Conservation (phyloP, 2,888 invertebrate species). For the Dynastes hyllus region DNA sequence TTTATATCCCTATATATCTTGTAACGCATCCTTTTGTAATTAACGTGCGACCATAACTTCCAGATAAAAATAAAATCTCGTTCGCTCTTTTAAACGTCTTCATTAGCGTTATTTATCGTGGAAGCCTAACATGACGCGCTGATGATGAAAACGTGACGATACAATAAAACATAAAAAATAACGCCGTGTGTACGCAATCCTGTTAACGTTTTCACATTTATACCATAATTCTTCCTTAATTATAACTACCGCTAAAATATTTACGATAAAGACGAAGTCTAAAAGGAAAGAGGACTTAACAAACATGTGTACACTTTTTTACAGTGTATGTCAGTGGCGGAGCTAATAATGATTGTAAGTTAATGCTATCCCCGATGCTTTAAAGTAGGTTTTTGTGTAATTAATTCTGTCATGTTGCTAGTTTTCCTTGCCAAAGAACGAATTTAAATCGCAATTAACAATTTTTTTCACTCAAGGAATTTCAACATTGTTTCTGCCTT, state of each 20-base stretch:
- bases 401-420: no score
- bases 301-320: not conserved
- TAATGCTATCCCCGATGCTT: no score
- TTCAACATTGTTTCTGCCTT: no score
- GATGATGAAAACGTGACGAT: conserved; percentile 25
- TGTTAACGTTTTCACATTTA: conserved; percentile 5
- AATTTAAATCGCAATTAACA: no score
- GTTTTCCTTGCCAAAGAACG: no score
- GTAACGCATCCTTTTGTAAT: conserved; percentile 20
- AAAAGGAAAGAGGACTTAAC: not conserved
- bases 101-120: conserved; percentile 33
- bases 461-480: no score
- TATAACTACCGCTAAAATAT: conserved; percentile 23
- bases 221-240: conserved; percentile 4
- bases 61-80: conserved; percentile 13
- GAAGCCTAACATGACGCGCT: not conserved
- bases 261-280: not conserved
- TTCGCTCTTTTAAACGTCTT: conserved; percentile 12
- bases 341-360: no score
- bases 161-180: conserved; percentile 16
- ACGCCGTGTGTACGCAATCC: conserved; percentile 1
- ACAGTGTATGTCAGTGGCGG: no score
- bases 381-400: no score
- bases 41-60: conserved; percentile 17
- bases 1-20: conserved; percentile 1